Percentiles rank a stretch among this genome's conserved stretches.
These are phyloP conservation scores for Julus scandinavius DNA, from an alignment of 2,888 invertebrate genomes.

Conservation along the genomic window DNA sequence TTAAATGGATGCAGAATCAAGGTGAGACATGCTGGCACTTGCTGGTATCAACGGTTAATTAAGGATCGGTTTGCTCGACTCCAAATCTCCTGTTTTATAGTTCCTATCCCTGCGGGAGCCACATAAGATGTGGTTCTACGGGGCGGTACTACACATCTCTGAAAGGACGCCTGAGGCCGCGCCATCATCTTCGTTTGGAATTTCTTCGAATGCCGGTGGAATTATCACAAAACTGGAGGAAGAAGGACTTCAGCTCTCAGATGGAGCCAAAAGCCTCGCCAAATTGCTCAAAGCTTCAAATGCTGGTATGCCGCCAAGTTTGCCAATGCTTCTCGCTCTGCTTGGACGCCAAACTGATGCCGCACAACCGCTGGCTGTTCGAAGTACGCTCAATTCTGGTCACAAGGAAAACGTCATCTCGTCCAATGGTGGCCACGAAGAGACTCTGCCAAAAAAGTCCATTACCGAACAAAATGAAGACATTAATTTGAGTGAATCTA, in stretches of 20 bases:
- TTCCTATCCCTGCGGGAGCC: conserved; percentile 29
- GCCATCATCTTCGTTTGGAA: neutral
- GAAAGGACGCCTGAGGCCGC: neutral
- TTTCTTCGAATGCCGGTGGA: neutral
- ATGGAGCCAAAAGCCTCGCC: conserved; percentile 41
- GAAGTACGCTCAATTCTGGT: neutral
- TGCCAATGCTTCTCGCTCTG: conserved; percentile 25
- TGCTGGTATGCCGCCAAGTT: neutral
- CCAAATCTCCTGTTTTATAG: neutral
- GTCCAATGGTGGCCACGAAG: neutral
- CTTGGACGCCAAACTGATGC: neutral
- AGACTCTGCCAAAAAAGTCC: neutral
- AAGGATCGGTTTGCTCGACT: neutral
- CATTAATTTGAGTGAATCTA: neutral
- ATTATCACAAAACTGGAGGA: conserved; percentile 32
- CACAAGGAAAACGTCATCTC: neutral
- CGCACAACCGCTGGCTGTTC: neutral
- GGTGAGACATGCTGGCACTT: neutral
- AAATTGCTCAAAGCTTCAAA: conserved; percentile 17
- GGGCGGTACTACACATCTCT: neutral
- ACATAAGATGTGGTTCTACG: conserved; percentile 51
- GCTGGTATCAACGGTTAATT: neutral
- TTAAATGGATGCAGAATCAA: conserved; percentile 14
- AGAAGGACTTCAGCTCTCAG: conserved; percentile 45
- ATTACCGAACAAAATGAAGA: neutral